Evolutionary conservation across 2,113 vertebrate species (phyloP), one percentile per base, ranked within the genome.

Genomic region (Sisor rabdophorus): DNA sequence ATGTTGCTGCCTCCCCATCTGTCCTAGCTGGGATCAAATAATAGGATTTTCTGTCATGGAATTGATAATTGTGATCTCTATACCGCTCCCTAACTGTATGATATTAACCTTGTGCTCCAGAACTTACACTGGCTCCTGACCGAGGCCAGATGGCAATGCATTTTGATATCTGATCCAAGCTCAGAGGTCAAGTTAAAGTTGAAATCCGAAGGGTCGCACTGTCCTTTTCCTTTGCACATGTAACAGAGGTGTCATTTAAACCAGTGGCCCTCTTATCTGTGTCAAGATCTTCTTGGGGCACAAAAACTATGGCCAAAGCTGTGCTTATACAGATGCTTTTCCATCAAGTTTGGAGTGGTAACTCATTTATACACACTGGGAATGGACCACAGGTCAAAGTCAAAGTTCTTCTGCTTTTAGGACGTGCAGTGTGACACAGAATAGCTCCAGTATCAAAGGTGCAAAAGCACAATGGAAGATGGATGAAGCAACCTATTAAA

Each of bases 111-210:
- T 87, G 80, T 70, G 84, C 91, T 91, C 90, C 86, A 88, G 88
- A 88, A 86, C 87, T 88, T 86, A 87, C 71, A 3, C 79, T 19
- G 80, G 84, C 82, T 84, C 85, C 85, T 87, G 87, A 87, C 80
- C 80, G 76, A 79, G 89, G 90, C 91, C 95, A 96, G 93, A 95
- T 94, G 94, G 94, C 84, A 85, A 82, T 75, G 85, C 88, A 88
- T 89, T 89, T 91, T 91, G 91, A 91, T 90, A 91, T 90, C 91
- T 40, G 90, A 92, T 92, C 88, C 3, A 74, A 73, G 84, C 88
- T 88, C 83, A 81, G 85, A 80, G 90, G 91, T 93, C 93, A 94
- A 92, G 91, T 92, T 89, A 86, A 93, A 92, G 93, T 94, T 94
- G 92, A 94, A 85, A 90, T 88, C 64, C 86, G 89, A 90, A 90